Conservation (phyloP, 2,113 vertebrate species). For the Phasianus colchicus region DNA sequence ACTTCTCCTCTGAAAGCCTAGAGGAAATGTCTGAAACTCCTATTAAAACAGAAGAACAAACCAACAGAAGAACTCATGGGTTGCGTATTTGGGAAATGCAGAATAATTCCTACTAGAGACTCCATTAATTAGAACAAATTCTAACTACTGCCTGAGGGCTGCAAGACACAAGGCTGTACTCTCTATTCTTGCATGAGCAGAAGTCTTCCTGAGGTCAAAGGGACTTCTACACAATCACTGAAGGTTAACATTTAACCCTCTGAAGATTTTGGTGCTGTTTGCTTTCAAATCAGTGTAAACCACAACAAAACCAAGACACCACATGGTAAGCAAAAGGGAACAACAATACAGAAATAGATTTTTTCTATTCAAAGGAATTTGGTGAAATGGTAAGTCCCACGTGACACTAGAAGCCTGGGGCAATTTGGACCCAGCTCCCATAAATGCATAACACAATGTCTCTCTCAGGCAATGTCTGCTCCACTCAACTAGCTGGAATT, state of each 20-base stretch:
- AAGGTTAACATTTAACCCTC: constrained; percentile 21
- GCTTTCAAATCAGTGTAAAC: not conserved
- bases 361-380: not conserved
- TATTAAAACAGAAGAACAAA: constrained; percentile 36
- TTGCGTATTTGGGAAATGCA: constrained; percentile 37
- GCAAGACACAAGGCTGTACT: constrained; percentile 57
- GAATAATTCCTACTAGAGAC: constrained; percentile 66
- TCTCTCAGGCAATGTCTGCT: not conserved
- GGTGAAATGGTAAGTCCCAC: not conserved
- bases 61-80: constrained; percentile 37
- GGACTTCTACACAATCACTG: not conserved
- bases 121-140: constrained; percentile 73
- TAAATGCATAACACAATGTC: not conserved
- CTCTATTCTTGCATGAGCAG: constrained; percentile 15
- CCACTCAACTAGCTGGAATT: not conserved
- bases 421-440: not conserved
- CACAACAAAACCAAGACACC: not conserved
- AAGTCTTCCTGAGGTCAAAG: constrained; percentile 50
- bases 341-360: not conserved
- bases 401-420: not conserved
- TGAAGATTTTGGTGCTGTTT: not conserved
- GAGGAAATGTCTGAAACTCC: constrained; percentile 37
- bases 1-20: constrained; percentile 42
- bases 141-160: constrained; percentile 51
- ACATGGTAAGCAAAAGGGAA: not conserved